Evolutionary conservation across 2,888 invertebrate genomes (phyloP).

Genomic region (Netelia fuscicornis): DNA sequence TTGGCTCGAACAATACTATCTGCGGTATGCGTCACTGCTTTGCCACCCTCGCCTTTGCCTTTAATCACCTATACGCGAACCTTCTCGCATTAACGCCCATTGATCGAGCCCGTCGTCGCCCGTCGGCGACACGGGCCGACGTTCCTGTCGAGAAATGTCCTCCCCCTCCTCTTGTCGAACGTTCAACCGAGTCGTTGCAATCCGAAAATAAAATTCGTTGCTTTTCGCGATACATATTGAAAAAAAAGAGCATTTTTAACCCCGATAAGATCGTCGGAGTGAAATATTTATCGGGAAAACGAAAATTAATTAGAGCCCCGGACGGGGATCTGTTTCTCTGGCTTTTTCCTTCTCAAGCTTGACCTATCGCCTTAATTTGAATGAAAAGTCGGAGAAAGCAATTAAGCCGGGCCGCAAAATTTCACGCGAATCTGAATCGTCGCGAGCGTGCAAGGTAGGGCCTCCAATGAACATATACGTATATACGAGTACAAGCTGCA

Average conservation of each 20-base stretch:
- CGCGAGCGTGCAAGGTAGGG: slow-evolving; percentile 71
- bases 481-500: slow-evolving; percentile 34
- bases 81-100: slow-evolving; percentile 27
- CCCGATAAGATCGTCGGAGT: background rate
- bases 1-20: slow-evolving; percentile 50
- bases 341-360: slow-evolving; percentile 34
- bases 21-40: slow-evolving; percentile 30
- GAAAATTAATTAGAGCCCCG: slow-evolving; percentile 63
- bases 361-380: slow-evolving; percentile 70
- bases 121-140: background rate
- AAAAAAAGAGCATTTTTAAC: background rate
- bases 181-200: too few species aligned
- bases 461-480: slow-evolving; percentile 22
- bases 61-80: slow-evolving; percentile 38
- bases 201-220: too few species aligned
- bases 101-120: slow-evolving; percentile 7
- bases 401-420: slow-evolving; percentile 75
- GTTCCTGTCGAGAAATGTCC: background rate
- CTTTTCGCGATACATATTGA: background rate
- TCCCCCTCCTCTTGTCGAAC: background rate
- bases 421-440: slow-evolving; percentile 71
- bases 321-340: slow-evolving; percentile 41
- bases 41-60: slow-evolving; percentile 37
- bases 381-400: slow-evolving; percentile 78
- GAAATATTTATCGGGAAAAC: background rate